Percentiles rank a stretch among this genome's conserved stretches.
phyloP scores from a whole-genome alignment of 2,888 invertebrate species.

The Flexamia atlantica region DNA sequence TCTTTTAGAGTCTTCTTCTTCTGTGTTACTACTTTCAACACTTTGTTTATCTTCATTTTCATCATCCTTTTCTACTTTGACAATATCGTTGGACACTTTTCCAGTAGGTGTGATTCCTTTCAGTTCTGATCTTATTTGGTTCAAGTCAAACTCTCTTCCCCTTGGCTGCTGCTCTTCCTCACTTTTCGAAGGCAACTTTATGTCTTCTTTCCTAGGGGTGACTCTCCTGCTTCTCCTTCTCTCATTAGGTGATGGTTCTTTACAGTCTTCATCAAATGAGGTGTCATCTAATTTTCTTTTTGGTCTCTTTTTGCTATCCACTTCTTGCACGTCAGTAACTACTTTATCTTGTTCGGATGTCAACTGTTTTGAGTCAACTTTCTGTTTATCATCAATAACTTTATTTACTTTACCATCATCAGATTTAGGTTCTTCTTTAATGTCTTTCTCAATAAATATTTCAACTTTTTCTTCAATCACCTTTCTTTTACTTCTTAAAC shows the following conservation, averaged over 20 bases:
- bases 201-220: constrained; percentile 74
- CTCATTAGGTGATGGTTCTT: constrained; percentile 69
- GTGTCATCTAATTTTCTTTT: constrained; percentile 41
- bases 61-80: constrained; percentile 63
- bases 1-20: constrained; percentile 58
- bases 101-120: constrained; percentile 86
- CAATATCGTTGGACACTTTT: constrained; percentile 73
- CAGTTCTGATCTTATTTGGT: constrained; percentile 90
- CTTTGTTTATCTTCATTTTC: constrained; percentile 63
- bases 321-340: constrained; percentile 8
- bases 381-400: constrained; percentile 26
- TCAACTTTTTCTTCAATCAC: constrained; percentile 50
- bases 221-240: constrained; percentile 71
- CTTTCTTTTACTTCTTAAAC: constrained; percentile 59
- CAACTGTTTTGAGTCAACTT: constrained; percentile 24
- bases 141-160: constrained; percentile 89
- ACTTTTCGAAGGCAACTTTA: constrained; percentile 70
- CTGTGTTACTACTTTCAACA: constrained; percentile 57
- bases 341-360: not conserved
- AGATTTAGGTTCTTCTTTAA: constrained; percentile 20
- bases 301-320: constrained; percentile 3
- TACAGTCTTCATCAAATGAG: constrained; percentile 19
- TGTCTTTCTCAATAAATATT: constrained; percentile 17
- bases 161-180: constrained; percentile 77
- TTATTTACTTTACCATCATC: constrained; percentile 40